phyloP scores from a whole-genome alignment of 1,140 invertebrate genomes.

The Sweltsa coloradensis region DNA sequence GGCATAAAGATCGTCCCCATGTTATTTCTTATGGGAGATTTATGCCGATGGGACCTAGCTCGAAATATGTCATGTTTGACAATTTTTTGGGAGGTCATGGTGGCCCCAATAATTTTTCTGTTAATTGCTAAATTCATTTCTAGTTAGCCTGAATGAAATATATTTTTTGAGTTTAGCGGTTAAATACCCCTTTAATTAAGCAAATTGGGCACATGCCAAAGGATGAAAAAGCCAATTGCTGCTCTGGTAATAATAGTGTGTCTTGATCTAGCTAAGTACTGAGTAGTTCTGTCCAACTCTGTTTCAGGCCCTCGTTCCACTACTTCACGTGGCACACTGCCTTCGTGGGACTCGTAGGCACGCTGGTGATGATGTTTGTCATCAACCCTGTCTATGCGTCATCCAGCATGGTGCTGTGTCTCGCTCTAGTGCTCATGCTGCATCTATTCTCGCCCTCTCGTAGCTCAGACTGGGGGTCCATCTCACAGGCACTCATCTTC shows the following conservation, averaged over 20 bases:
- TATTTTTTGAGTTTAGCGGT: no score
- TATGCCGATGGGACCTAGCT: no score
- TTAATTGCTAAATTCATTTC: no score
- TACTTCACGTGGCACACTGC: slow-evolving; percentile 95
- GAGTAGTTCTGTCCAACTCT: no score
- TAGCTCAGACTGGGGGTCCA: slow-evolving; percentile 86
- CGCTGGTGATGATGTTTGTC: slow-evolving; percentile 89
- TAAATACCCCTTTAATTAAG: neutral
- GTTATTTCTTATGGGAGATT: no score
- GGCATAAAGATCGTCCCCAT: no score
- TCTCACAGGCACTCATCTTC: slow-evolving; percentile 97
- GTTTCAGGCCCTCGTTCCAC: slow-evolving; percentile 82
- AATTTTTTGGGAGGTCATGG: no score
- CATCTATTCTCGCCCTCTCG: slow-evolving; percentile 85
- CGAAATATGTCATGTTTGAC: no score
- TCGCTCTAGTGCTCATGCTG: slow-evolving; percentile 71
- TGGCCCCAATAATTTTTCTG: no score
- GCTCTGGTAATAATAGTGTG: no score
- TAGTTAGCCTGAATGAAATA: no score
- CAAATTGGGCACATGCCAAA: neutral
- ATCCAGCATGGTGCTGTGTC: slow-evolving; percentile 74
- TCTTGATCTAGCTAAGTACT: slow-evolving; percentile 39
- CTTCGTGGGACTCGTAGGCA: slow-evolving; percentile 73
- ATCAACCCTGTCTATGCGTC: slow-evolving; percentile 86
- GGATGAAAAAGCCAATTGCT: no score